These are phyloP conservation scores for Acanthurus leucopareius DNA, from an alignment of 2,797 vertebrate genomes.

Conservation along the genomic window DNA sequence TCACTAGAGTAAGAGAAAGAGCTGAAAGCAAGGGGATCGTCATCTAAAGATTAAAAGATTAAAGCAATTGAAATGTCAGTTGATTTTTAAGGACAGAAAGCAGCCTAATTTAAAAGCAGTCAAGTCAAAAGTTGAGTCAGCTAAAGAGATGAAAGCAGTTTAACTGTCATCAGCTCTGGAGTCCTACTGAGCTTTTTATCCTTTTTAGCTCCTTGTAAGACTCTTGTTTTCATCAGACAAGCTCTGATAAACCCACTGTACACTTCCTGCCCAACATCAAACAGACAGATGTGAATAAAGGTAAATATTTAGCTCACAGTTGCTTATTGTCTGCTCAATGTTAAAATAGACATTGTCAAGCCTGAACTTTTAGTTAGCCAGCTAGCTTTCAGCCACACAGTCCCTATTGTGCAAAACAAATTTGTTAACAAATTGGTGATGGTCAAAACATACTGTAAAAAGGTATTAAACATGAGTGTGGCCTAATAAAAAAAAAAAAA, in stretches of 20 bases:
- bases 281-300: background rate
- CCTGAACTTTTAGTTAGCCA: background rate
- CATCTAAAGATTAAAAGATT: background rate
- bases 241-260: background rate
- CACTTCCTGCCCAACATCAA: background rate
- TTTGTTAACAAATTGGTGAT: background rate
- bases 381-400: background rate
- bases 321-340: background rate
- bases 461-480: background rate
- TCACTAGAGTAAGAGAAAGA: background rate
- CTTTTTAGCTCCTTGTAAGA: background rate
- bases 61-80: background rate
- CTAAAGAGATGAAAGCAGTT: slow-evolving; percentile 5
- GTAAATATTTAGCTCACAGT: background rate
- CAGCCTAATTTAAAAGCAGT: background rate
- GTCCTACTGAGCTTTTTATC: background rate
- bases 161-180: background rate
- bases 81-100: background rate
- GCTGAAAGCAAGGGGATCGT: background rate
- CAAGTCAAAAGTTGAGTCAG: background rate
- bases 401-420: background rate
- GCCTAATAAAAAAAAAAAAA: too few species aligned
- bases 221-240: background rate
- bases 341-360: background rate
- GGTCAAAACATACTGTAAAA: background rate